Conservation (phyloP, 2,888 invertebrate species). For the Drosophila eohydei region DNA sequence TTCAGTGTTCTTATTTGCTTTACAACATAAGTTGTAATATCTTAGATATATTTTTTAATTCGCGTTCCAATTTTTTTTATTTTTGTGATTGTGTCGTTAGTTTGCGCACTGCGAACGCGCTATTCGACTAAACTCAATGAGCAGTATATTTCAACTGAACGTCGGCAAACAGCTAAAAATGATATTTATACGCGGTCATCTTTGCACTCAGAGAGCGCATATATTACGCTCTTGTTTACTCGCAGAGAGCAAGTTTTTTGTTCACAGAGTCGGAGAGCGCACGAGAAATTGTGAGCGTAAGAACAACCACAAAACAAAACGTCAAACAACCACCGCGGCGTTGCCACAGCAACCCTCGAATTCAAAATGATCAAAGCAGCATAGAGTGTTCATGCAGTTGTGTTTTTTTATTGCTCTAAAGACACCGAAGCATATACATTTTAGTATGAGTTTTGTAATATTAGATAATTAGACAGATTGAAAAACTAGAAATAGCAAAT, state of each 20-base stretch:
- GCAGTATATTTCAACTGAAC: slow-evolving; percentile 56
- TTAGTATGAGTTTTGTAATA: slow-evolving; percentile 4
- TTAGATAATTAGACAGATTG: no score
- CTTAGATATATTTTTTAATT: slow-evolving; percentile 4
- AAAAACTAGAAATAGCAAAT: no score
- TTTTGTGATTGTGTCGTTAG: slow-evolving; percentile 20
- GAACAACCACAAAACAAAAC: slow-evolving; percentile 57
- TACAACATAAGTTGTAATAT: slow-evolving; percentile 37
- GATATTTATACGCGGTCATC: slow-evolving; percentile 46
- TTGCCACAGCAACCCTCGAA: slow-evolving; percentile 68
- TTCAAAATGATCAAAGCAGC: slow-evolving; percentile 53
- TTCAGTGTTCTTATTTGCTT: not conserved
- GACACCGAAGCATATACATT: not conserved
- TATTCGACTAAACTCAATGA: slow-evolving; percentile 41
- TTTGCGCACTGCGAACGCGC: slow-evolving; percentile 33
- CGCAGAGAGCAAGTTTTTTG: slow-evolving; percentile 11
- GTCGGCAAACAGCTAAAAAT: slow-evolving; percentile 44
- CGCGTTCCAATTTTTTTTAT: slow-evolving; percentile 23
- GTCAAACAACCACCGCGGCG: slow-evolving; percentile 74
- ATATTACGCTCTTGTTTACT: slow-evolving; percentile 12
- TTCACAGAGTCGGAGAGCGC: slow-evolving; percentile 7
- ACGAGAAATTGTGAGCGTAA: slow-evolving; percentile 16
- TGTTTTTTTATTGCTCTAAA: slow-evolving; percentile 46
- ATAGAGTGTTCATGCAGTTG: slow-evolving; percentile 3
- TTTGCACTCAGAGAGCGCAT: slow-evolving; percentile 28